Evolutionary conservation across 1,140 invertebrate genomes (phyloP), one percentile per base, ranked within the genome.

Genomic region (Polypedilum vanderplanki): DNA sequence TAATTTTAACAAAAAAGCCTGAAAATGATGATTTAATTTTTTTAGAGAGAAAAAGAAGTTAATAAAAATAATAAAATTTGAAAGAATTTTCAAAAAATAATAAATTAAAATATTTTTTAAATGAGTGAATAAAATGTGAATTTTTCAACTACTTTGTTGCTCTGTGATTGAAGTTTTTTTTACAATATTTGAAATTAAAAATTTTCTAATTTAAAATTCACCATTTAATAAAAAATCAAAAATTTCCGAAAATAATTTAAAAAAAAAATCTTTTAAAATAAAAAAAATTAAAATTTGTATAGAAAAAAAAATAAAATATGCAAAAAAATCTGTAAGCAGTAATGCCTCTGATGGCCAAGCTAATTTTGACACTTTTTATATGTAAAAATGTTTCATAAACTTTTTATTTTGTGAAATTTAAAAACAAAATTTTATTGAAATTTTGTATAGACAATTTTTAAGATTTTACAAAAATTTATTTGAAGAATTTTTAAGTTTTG

Each of bases 1-100:
- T 3, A 33, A 33, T 1, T 33, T 33, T 3, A 33, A 33, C 5
- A 33, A 33, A n/a, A 5, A 33, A 33, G 24, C 24, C 24, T 33
- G 24, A 77, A 79, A 79, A 77, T 70, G 22, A 77, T 77, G 79
- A 78, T 76, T 74, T 74, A 77, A 77, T 73, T 75, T 73, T 75
- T 57, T 65, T 70, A 40, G 57, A 18, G 20, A 24, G 65, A 40
- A 73, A 40, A 22, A 70, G 73, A 17, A 41, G 73, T 9, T 67
- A 41, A 41, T 12, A n/a, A 75, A 75, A 75, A 76, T 46, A 20
- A 73, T 20, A 24, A n/a, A 20, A 12, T 33, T 33, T 24, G 20
- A 40, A 76, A 76, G 70, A 33, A 76, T 74, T 40, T n/a, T 12
- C 40, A 75, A 73, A 74, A 33, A 1, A 33, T 33, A n/a, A n/a